Base-by-base conservation (phyloP, 1,140 invertebrate genomes). In the Aphelenchoides besseyi region DNA sequence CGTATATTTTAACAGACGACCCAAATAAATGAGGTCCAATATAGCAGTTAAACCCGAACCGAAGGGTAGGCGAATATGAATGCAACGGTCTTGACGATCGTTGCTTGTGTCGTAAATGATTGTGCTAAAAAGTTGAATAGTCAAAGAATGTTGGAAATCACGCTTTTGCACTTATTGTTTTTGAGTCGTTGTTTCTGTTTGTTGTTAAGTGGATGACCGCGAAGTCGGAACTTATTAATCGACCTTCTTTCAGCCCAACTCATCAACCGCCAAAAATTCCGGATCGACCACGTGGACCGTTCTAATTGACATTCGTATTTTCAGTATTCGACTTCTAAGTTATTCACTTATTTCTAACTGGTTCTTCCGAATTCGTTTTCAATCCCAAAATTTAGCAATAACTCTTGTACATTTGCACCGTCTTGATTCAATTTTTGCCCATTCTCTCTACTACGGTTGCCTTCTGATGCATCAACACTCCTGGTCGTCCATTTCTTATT, bases 261-360 rank as follows among this genome's bases (percentile, higher is more conserved):
- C 12, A 48, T 23, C 41, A 23, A 48, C 41, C 41, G 41, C 41
- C 12, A n/a, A n/a, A n/a, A 48, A 48, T 48, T 23, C 41, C 41
- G 12, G 41, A 48, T 23, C 41, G 41, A 48, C 41, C 41, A 23
- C 12, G 41, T 23, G 12, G 41, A 48, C 41, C 41, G 41, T 48
- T 16, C 41, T 48, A 23, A 48, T 16, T 23, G 41, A 12, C 12
- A 12, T 23, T 23, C 41, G 41, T 48, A 23, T 23, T 48, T 23
- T 48, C 41, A 48, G 41, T 48, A 48, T 48, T 48, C 41, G 41
- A 48, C 41, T 48, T 48, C 12, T 48, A 48, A 48, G 12, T 48
- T 48, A 48, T 48, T 48, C 41, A 48, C 41, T 48, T 48, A 48
- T 23, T 23, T 48, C 41, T 48, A 16, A 16, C 41, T 48, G 12